phyloP scores from a whole-genome alignment of 1,140 invertebrate species.

The Dendroctonus ponderosae region DNA sequence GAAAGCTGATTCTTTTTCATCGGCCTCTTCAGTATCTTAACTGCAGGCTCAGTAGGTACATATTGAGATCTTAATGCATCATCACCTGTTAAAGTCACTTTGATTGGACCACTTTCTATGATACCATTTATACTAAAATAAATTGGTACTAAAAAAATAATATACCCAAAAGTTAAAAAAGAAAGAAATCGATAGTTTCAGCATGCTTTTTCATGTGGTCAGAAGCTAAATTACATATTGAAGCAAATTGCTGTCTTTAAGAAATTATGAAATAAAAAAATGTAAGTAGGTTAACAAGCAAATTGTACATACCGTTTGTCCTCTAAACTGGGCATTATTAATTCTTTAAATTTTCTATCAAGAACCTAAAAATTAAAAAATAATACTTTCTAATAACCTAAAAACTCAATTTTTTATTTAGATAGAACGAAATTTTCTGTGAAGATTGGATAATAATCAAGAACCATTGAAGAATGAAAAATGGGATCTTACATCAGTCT shows the following conservation, averaged over 20 bases:
- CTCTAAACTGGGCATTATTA: conserved; percentile 44
- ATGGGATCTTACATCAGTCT: conserved; percentile 46
- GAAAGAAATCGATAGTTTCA: background rate
- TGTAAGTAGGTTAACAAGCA: conserved; percentile 1
- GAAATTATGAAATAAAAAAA: too few relatives aligned
- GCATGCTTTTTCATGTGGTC: too few relatives aligned
- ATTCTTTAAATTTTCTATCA: conserved; percentile 47
- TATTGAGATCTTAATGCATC: conserved; percentile 50
- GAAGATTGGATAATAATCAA: background rate
- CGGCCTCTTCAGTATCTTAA: conserved; percentile 80
- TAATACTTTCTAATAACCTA: too few relatives aligned
- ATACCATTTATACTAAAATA: conserved; percentile 40
- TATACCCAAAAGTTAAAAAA: too few relatives aligned
- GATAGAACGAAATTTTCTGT: background rate
- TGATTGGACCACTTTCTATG: conserved; percentile 42
- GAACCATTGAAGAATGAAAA: background rate
- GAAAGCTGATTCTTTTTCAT: conserved; percentile 56
- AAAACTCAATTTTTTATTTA: too few relatives aligned
- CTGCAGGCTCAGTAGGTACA: conserved; percentile 69
- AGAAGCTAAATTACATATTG: too few relatives aligned
- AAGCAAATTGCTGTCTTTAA: too few relatives aligned
- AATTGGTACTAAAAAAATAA: background rate
- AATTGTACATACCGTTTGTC: conserved; percentile 40
- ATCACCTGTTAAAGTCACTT: conserved; percentile 48
- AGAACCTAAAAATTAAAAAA: conserved; percentile 46